A percentile compares a stretch with the other conserved stretches of the same genome.
Conservation (phyloP, 2,113 vertebrate genomes). For the Amia ocellicauda region DNA sequence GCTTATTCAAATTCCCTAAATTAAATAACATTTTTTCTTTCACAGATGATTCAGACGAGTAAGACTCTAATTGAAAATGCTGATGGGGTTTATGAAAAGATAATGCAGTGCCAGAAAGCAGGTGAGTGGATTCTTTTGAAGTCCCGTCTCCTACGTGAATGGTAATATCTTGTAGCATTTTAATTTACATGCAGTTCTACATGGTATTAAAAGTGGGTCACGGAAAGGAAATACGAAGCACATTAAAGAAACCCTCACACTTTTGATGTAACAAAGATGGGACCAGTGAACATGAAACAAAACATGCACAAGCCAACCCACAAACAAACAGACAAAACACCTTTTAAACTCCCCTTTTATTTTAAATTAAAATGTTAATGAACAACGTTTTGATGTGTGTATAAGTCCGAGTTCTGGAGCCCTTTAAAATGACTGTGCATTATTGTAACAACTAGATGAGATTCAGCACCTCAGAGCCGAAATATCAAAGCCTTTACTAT, state of each 20-base stretch:
- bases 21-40: no score
- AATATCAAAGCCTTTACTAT: no score
- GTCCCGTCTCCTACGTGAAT: background rate
- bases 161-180: background rate
- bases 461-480: no score
- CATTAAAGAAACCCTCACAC: background rate
- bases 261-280: background rate
- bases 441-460: no score
- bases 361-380: no score
- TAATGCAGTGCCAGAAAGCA: slow-evolving; percentile 88
- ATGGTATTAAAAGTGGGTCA: background rate
- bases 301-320: no score
- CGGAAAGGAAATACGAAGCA: background rate
- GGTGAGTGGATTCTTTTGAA: slow-evolving; percentile 43
- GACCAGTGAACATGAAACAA: background rate
- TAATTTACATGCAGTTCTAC: background rate
- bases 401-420: no score
- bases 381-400: no score
- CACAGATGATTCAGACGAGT: slow-evolving; percentile 92
- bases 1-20: no score
- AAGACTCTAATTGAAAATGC: slow-evolving; percentile 80
- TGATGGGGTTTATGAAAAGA: slow-evolving; percentile 81
- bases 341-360: no score
- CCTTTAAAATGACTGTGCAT: no score
- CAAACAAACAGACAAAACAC: no score